These are phyloP conservation scores for Platycheirus albimanus DNA, from an alignment of 2,888 invertebrate species.

Conservation along the genomic window DNA sequence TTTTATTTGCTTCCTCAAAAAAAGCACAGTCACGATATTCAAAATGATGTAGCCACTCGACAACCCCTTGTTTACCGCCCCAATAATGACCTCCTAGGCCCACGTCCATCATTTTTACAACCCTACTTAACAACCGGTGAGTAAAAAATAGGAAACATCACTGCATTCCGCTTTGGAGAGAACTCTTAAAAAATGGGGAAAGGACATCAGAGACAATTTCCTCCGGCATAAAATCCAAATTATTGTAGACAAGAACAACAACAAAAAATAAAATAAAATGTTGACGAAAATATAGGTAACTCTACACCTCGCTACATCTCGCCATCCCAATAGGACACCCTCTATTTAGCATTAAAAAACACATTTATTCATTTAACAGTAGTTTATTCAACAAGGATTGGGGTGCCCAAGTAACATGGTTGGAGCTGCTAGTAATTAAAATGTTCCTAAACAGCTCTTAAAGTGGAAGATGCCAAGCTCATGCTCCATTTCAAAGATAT, in stretches of 20 bases:
- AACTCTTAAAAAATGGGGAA: constrained; percentile 14
- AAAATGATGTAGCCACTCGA: constrained; percentile 45
- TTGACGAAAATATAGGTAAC: constrained; percentile 10
- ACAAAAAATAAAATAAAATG: constrained; percentile 39
- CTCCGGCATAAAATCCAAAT: constrained; percentile 54
- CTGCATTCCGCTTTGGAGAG: constrained; percentile 38
- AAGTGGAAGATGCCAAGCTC: no score
- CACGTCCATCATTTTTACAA: constrained; percentile 49
- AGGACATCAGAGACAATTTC: constrained; percentile 53
- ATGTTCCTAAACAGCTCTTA: no score
- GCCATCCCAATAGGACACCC: background rate
- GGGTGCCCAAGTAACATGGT: no score
- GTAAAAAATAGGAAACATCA: constrained; percentile 48
- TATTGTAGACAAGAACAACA: constrained; percentile 18
- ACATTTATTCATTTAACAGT: constrained; percentile 69
- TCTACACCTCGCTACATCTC: no score
- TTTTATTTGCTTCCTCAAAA: constrained; percentile 39
- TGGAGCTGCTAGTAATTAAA: no score
- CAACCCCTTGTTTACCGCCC: constrained; percentile 33
- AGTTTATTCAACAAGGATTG: constrained; percentile 40
- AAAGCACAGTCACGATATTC: constrained; percentile 42
- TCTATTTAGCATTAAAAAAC: constrained; percentile 31
- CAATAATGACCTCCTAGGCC: constrained; percentile 22
- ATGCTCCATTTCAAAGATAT: no score
- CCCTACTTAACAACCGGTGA: constrained; percentile 50